Percentiles rank a stretch among this genome's conserved stretches.
Conservation (phyloP, 2,888 invertebrate genomes). For the Argyresthia goedartella region DNA sequence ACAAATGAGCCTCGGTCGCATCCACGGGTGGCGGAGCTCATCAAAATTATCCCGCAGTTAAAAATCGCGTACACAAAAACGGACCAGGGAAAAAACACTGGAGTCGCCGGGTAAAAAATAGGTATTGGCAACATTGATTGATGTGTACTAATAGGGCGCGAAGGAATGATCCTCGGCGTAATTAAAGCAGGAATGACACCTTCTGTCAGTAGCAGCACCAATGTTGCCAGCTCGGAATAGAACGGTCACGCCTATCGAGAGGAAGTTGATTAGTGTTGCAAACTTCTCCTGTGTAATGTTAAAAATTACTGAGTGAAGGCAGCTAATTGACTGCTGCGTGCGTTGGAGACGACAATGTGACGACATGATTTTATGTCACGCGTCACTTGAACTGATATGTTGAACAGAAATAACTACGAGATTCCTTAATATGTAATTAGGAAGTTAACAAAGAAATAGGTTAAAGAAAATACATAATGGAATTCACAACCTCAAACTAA, state of each 20-base stretch:
- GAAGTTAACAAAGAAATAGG: no score
- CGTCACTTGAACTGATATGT: background rate
- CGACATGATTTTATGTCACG: constrained; percentile 18
- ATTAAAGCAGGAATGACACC: constrained; percentile 68
- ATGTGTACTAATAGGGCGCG: constrained; percentile 71
- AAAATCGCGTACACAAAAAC: constrained; percentile 70
- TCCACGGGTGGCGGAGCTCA: constrained; percentile 70
- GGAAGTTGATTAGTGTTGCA: constrained; percentile 66
- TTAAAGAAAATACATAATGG: no score
- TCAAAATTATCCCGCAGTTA: constrained; percentile 69
- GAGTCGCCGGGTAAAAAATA: constrained; percentile 59
- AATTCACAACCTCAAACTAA: no score
- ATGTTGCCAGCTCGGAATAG: constrained; percentile 54
- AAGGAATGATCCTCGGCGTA: constrained; percentile 64
- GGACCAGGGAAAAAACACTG: constrained; percentile 53
- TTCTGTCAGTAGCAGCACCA: constrained; percentile 61
- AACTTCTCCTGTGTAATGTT: constrained; percentile 38
- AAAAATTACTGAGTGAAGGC: constrained; percentile 69
- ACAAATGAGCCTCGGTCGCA: constrained; percentile 65
- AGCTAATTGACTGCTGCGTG: constrained; percentile 48
- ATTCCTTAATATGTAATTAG: no score
- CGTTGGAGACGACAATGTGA: constrained; percentile 24
- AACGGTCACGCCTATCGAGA: constrained; percentile 59
- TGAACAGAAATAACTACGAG: no score
- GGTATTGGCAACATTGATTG: constrained; percentile 72